Evolutionary conservation across 2,797 vertebrate species (phyloP).

Genomic region (Mico argentatus): DNA sequence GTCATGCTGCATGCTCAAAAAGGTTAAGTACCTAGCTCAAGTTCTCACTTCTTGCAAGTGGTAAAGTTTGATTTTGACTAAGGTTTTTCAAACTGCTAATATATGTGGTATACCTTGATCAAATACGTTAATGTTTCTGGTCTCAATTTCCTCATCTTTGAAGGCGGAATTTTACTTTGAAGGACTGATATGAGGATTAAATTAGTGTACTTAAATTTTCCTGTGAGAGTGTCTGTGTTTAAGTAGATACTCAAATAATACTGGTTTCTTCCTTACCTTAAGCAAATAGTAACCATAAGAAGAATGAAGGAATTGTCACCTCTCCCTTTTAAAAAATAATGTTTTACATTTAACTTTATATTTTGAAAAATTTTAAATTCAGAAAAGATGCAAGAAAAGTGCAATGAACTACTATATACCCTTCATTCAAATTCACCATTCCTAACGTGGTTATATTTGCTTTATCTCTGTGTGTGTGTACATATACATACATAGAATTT

Average conservation of each 20-base stretch:
- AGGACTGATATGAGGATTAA: not conserved
- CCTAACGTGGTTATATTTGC: not conserved
- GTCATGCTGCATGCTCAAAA: not conserved
- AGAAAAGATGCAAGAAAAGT: not conserved
- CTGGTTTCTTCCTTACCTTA: not conserved
- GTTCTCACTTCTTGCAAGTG: not conserved
- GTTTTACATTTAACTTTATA: constrained; percentile 1
- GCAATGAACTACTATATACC: not conserved
- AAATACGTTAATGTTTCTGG: not conserved
- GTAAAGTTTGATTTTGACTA: not conserved
- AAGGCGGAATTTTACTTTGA: not conserved
- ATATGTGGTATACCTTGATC: not conserved
- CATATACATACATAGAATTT: not conserved
- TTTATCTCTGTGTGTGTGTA: not conserved
- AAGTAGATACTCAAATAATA: not conserved
- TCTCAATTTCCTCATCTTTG: not conserved
- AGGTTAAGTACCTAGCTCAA: not conserved
- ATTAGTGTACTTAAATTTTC: not conserved
- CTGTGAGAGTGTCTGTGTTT: not conserved
- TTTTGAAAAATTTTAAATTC: not conserved
- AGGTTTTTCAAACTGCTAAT: not conserved
- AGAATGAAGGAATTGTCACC: not conserved
- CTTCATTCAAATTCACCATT: not conserved
- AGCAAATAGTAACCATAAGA: not conserved
- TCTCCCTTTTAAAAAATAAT: not conserved